Conservation (phyloP, 2,888 invertebrate genomes). For the Drosophila kambysellisi region DNA sequence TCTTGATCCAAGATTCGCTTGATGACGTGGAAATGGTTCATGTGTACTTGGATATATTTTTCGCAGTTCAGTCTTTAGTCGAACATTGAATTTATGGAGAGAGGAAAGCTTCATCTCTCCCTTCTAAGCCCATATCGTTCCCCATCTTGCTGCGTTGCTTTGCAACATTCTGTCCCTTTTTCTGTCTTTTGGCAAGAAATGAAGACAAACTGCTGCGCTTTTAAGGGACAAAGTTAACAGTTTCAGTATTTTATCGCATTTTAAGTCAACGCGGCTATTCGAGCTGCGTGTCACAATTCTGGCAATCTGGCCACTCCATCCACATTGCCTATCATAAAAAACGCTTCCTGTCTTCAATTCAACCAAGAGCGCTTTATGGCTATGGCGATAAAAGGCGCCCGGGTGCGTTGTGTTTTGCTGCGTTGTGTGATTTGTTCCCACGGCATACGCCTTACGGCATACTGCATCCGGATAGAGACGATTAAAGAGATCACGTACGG, state of each 20-base stretch:
- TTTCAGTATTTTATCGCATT: constrained; percentile 46
- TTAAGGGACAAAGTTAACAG: constrained; percentile 60
- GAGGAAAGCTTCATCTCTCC: neutral
- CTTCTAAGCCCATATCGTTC: neutral
- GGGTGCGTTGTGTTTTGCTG: constrained; percentile 22
- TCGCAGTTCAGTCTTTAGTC: accelerated
- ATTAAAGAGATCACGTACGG: constrained; percentile 76
- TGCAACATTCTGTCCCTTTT: neutral
- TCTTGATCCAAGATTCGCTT: too few species aligned
- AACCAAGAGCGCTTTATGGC: constrained; percentile 38
- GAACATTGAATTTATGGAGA: neutral
- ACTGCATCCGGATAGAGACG: constrained; percentile 23
- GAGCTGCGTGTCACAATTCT: constrained; percentile 58
- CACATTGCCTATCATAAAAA: constrained; percentile 19
- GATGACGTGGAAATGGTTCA: neutral
- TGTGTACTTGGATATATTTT: neutral
- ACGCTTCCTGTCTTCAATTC: constrained; percentile 64
- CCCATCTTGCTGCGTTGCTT: neutral
- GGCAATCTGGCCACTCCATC: constrained; percentile 21
- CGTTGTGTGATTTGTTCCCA: constrained; percentile 55
- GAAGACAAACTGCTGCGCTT: constrained; percentile 3
- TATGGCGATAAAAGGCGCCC: constrained; percentile 48
- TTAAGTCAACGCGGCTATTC: constrained; percentile 60
- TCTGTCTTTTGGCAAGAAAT: too few species aligned
- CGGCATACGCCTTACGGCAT: constrained; percentile 41